These are phyloP conservation scores for Lepidonotus clava DNA, from an alignment of 2,888 invertebrate species.

Conservation along the genomic window DNA sequence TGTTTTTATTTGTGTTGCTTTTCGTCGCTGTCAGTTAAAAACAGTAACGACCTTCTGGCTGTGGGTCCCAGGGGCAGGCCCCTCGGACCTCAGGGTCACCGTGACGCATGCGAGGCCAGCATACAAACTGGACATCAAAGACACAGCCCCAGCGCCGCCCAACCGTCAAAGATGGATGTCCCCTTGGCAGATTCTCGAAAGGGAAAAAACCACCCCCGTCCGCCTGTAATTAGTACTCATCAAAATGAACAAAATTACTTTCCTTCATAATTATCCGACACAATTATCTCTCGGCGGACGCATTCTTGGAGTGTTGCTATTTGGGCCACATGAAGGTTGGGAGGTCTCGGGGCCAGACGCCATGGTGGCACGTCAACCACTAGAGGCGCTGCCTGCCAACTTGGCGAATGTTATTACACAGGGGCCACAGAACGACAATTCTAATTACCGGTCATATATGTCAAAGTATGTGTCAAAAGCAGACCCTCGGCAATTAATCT, in stretches of 20 bases:
- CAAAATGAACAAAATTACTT: constrained; percentile 30
- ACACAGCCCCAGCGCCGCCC: neutral
- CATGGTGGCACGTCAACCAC: neutral
- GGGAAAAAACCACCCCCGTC: neutral
- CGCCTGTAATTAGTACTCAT: constrained; percentile 23
- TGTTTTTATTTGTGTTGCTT: neutral
- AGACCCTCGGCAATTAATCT: too few species aligned
- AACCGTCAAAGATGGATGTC: neutral
- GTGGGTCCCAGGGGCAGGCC: neutral
- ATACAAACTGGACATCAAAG: constrained; percentile 35
- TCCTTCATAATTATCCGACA: neutral
- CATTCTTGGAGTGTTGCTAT: constrained; percentile 1
- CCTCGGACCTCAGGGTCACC: neutral
- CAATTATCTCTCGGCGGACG: neutral
- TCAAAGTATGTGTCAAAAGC: too few species aligned
- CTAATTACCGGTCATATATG: too few species aligned
- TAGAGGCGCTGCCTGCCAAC: too few species aligned
- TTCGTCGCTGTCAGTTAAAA: neutral
- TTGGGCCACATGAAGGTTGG: neutral
- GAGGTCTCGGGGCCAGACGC: neutral
- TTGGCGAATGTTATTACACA: too few species aligned
- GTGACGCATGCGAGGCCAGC: constrained; percentile 11
- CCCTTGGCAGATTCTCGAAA: neutral
- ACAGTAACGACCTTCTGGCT: neutral
- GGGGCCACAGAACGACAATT: too few species aligned